These are phyloP conservation scores for Hylaeus volcanicus DNA, from an alignment of 1,140 invertebrate species.

Conservation along the genomic window DNA sequence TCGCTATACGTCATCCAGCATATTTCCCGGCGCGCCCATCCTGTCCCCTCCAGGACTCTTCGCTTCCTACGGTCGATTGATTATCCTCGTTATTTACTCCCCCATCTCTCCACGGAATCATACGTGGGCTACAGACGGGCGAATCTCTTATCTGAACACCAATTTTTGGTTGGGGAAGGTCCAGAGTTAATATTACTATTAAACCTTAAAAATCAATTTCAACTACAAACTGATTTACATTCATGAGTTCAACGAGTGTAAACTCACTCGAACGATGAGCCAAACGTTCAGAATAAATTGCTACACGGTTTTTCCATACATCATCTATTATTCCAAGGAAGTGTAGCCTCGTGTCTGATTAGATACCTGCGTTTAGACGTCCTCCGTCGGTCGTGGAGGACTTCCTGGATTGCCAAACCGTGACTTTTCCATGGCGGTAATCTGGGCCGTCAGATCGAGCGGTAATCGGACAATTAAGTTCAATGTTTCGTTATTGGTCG, in stretches of 20 bases:
- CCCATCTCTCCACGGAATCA: neutral
- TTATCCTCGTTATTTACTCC: slow-evolving; percentile 55
- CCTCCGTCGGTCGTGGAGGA: neutral
- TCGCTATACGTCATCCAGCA: slow-evolving; percentile 48
- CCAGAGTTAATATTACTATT: no score
- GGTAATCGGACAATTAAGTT: slow-evolving; percentile 18
- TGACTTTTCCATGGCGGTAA: neutral
- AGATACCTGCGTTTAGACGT: no score
- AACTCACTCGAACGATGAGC: no score
- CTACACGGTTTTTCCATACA: no score
- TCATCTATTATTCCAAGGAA: no score
- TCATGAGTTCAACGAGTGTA: no score
- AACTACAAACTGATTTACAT: no score
- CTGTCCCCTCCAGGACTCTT: slow-evolving; percentile 51
- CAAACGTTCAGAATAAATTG: no score
- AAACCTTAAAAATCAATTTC: no score
- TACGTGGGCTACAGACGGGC: neutral
- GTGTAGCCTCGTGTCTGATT: no score
- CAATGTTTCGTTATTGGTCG: slow-evolving; percentile 4
- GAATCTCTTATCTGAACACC: no score
- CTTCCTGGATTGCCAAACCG: neutral
- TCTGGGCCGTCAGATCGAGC: neutral
- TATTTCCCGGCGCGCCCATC: slow-evolving; percentile 66
- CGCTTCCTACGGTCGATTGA: slow-evolving; percentile 62
- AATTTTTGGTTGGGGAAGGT: no score